Base-by-base conservation (phyloP, 2,113 vertebrate genomes). In the Rhadina sibilatrix region DNA sequence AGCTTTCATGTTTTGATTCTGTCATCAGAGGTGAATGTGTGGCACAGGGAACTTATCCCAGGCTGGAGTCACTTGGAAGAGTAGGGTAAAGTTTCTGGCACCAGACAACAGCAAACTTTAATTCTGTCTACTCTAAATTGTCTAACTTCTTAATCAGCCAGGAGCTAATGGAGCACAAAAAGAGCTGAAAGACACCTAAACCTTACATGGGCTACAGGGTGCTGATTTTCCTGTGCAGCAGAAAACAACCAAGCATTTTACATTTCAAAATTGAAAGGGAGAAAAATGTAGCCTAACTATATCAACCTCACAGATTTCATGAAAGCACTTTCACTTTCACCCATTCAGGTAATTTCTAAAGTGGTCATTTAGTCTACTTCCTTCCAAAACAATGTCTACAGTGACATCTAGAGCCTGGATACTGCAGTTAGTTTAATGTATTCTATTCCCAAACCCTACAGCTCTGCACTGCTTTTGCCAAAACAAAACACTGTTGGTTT, bases 341-440 rank as follows among this genome's bases (percentile, higher is more conserved):
- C 8, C 42, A 63, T 30, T 80, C 46, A 57, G 22, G 23, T 46
- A 46, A 66, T 61, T 72, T 72, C 24, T 33, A 44, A 86, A 60
- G 24, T 10, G 27, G 59, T 70, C 35, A 59, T 69, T 94, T 72
- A 63, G 49, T 12, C 30, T 66, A 50, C 16, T 77, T 63, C 35
- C 44, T 78, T 86, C 71, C 72, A 94, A 94, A 93, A 83, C 79
- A 83, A 50, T 47, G 77, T 17, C 90, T 90, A 87, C 52, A 96
- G 94, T 96, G 96, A 97, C 93, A 95, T 83, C 94, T 96, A 96
- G 68, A 97, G 94, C 60, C 79, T 56, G 60, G 44, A 91, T 49
- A 63, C 0, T 78, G 92, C 56, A 95, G 18, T 57, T 46, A 71
- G 18, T 50, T 86, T 50, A 63, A 5, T 16, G 60, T 27, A 28